These are phyloP conservation scores for Harpegnathos saltator DNA, from an alignment of 1,140 invertebrate species.

Conservation along the genomic window DNA sequence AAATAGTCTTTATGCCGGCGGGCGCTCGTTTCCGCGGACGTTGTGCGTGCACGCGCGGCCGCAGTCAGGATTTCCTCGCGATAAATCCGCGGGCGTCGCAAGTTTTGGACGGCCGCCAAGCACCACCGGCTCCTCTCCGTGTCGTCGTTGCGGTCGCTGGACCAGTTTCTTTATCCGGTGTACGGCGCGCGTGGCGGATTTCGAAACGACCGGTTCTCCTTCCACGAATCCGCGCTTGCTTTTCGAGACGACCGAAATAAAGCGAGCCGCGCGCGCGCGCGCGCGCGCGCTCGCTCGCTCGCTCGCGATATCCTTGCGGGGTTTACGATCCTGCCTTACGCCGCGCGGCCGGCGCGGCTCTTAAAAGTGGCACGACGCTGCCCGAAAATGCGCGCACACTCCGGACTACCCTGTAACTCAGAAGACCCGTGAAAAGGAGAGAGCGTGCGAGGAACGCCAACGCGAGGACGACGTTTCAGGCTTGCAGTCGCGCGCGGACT, in stretches of 20 bases:
- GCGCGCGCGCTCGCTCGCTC: too few species aligned
- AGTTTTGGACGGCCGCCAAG: constrained; percentile 67
- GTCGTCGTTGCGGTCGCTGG: constrained; percentile 55
- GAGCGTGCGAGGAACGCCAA: not conserved
- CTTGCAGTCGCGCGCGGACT: too few species aligned
- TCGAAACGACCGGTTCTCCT: constrained; percentile 74
- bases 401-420: not conserved
- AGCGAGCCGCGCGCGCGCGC: constrained; percentile 40
- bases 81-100: constrained; percentile 59
- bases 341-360: not conserved
- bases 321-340: constrained; percentile 45
- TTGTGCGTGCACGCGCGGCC: constrained; percentile 48
- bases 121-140: constrained; percentile 63
- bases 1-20: constrained; percentile 11
- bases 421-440: not conserved
- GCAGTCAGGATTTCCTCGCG: constrained; percentile 58
- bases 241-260: constrained; percentile 72
- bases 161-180: constrained; percentile 74
- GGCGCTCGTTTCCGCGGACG: constrained; percentile 39
- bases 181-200: constrained; percentile 60
- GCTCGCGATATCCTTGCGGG: constrained; percentile 50
- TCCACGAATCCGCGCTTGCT: constrained; percentile 64
- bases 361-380: constrained; percentile 34
- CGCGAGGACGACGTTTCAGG: not conserved
- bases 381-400: constrained; percentile 34